phyloP scores from a whole-genome alignment of 2,797 vertebrate genomes.

The Lepus townsendii region DNA sequence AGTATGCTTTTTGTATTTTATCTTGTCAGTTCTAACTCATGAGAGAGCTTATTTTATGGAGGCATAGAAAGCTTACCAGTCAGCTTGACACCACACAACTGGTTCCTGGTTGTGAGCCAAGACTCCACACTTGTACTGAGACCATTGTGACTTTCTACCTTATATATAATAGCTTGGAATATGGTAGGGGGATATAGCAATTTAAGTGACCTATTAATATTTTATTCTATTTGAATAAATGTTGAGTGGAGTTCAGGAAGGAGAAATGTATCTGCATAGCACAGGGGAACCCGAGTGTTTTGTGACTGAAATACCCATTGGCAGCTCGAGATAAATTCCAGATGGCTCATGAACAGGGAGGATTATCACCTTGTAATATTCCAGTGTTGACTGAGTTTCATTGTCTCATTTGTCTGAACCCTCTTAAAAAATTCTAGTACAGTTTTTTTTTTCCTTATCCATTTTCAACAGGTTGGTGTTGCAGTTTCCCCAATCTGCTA shows the following conservation, averaged over 20 bases:
- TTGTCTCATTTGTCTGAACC: conserved; percentile 52
- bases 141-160: background rate
- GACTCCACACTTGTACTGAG: background rate
- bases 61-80: background rate
- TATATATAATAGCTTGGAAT: background rate
- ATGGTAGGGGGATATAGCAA: background rate
- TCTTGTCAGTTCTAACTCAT: background rate
- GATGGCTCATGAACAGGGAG: conserved; percentile 43
- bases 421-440: conserved; percentile 20
- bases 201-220: conserved; percentile 49
- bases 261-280: background rate
- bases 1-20: background rate
- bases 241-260: background rate
- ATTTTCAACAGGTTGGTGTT: conserved; percentile 58
- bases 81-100: background rate
- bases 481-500: conserved; percentile 63
- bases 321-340: conserved; percentile 51
- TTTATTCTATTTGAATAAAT: conserved; percentile 37
- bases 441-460: background rate
- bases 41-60: background rate
- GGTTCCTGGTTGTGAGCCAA: background rate
- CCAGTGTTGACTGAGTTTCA: background rate
- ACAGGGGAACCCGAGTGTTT: background rate
- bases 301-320: conserved; percentile 55
- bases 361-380: background rate